Evolutionary conservation across 2,797 vertebrate genomes (phyloP).

Genomic region (Okamejei kenojei): DNA sequence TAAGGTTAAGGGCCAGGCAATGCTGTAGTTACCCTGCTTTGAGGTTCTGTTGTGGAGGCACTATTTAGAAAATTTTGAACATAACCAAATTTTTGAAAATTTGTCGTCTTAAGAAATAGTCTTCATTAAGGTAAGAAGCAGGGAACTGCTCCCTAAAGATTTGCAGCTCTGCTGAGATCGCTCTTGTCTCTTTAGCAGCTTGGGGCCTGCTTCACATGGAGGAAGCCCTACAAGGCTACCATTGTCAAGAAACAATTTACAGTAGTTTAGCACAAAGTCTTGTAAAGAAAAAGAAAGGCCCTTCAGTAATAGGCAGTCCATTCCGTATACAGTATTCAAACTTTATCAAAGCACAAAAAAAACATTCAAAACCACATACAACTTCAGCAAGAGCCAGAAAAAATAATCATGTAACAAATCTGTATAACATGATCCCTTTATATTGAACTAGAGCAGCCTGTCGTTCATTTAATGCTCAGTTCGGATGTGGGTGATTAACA

Average conservation of each 20-base stretch:
- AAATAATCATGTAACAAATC: neutral
- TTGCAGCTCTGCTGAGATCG: neutral
- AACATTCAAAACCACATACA: neutral
- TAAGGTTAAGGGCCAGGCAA: no score
- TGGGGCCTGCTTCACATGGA: neutral
- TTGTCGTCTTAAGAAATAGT: neutral
- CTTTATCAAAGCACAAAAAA: neutral
- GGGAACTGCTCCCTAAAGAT: neutral
- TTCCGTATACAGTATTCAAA: neutral
- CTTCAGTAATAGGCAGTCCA: neutral
- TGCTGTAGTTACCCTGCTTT: neutral
- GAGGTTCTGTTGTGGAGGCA: neutral
- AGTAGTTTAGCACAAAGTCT: no score
- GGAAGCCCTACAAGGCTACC: neutral
- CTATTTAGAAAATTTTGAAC: neutral
- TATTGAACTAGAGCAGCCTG: neutral
- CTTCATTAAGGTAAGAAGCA: neutral
- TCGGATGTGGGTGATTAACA: neutral
- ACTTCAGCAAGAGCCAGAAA: neutral
- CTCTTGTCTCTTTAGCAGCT: neutral
- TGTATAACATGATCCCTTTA: neutral
- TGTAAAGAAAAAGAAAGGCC: neutral
- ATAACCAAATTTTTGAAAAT: neutral
- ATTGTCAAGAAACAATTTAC: no score
- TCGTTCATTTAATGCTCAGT: neutral